Conservation (phyloP, 2,113 vertebrate species). For the Varanus komodoensis region DNA sequence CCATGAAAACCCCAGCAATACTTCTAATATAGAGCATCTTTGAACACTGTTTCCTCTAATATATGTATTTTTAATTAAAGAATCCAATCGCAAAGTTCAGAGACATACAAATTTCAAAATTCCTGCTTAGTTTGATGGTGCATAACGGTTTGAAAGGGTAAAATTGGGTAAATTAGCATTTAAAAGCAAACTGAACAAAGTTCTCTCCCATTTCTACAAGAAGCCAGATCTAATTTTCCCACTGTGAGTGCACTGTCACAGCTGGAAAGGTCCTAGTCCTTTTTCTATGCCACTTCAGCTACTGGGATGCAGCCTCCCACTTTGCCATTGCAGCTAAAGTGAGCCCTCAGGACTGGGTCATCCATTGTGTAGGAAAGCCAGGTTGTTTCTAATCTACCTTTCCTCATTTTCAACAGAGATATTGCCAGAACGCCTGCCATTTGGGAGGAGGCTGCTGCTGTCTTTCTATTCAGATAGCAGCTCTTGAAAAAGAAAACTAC, state of each 20-base stretch:
- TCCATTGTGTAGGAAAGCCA: neutral
- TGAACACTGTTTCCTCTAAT: too few relatives aligned
- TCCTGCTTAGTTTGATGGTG: too few relatives aligned
- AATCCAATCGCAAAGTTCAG: too few relatives aligned
- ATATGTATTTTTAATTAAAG: too few relatives aligned
- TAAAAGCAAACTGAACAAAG: too few relatives aligned
- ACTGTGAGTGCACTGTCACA: neutral
- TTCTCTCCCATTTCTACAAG: neutral
- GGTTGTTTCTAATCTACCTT: neutral
- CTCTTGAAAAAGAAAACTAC: slow-evolving; percentile 18
- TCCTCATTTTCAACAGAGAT: slow-evolving; percentile 36
- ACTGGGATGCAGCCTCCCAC: neutral
- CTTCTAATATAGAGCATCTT: too few relatives aligned
- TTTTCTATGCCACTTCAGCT: neutral
- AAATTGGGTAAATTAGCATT: too few relatives aligned
- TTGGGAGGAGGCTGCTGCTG: accelerated
- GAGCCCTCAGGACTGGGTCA: neutral
- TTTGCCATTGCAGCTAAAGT: neutral
- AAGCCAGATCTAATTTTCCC: neutral
- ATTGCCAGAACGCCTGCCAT: neutral
- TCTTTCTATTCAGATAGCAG: neutral
- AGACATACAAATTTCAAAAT: too few relatives aligned
- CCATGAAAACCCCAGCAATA: too few relatives aligned
- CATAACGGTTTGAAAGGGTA: too few relatives aligned
- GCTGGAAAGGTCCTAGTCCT: neutral